Evolutionary conservation across 2,797 vertebrate species (phyloP).

Genomic region (Myoxocephalus aenaeus): DNA sequence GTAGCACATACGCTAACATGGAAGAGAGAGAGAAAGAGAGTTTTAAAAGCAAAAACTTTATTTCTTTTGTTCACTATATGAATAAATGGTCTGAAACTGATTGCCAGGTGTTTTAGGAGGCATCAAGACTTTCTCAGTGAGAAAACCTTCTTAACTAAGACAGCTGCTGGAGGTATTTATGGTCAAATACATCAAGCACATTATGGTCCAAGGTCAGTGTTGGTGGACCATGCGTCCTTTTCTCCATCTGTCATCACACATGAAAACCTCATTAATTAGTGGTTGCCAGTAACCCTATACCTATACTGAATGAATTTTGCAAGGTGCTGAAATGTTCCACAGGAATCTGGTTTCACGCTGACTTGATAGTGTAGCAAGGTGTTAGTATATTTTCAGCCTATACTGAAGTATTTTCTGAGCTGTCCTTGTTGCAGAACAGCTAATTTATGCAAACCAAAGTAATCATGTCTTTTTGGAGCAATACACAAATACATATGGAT

Average conservation of each 20-base stretch:
- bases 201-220: constrained; percentile 31
- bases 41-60: background rate
- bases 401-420: background rate
- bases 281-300: constrained; percentile 20
- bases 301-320: constrained; percentile 17
- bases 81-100: background rate
- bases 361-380: constrained; percentile 3
- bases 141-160: background rate
- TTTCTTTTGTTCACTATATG: background rate
- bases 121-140: background rate
- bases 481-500: background rate
- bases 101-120: background rate
- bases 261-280: constrained; percentile 26
- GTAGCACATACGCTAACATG: constrained; percentile 90
- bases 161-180: constrained; percentile 15
- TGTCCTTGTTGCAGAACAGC: background rate
- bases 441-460: background rate
- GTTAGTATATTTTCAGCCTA: background rate
- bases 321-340: constrained; percentile 20
- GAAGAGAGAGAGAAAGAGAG: background rate
- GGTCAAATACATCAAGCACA: background rate
- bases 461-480: background rate
- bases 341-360: background rate
- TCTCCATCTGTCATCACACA: constrained; percentile 28
- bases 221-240: constrained; percentile 1